Evolutionary conservation across 2,888 invertebrate species (phyloP).

Genomic region (Drosophila mimetica): DNA sequence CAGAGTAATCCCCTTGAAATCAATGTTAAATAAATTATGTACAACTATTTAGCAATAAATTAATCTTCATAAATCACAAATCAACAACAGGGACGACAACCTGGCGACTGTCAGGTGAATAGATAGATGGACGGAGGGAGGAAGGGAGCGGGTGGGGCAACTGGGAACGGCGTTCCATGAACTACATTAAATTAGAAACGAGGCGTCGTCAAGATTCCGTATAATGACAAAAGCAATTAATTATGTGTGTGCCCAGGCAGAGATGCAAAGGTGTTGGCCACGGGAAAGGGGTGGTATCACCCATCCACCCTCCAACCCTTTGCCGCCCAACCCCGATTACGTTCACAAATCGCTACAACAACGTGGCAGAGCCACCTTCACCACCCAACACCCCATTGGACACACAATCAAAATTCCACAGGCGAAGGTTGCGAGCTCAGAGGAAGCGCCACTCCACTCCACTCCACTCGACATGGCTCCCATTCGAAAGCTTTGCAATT

Average conservation of each 20-base stretch:
- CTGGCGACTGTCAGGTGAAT: constrained; percentile 22
- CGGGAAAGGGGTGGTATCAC: constrained; percentile 24
- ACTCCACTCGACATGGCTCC: constrained; percentile 2
- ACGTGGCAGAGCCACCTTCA: constrained; percentile 7
- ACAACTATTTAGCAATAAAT: constrained; percentile 81
- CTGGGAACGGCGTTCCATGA: constrained; percentile 32
- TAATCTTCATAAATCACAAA: constrained; percentile 83
- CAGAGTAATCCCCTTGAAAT: constrained; percentile 71
- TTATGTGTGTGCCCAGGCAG: constrained; percentile 79
- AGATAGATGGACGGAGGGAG: not conserved
- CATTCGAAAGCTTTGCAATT: constrained; percentile 76
- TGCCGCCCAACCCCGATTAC: constrained; percentile 71
- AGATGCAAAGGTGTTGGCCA: constrained; percentile 64
- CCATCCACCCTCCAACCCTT: constrained; percentile 8
- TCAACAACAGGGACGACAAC: constrained; percentile 73
- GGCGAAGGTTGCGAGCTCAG: constrained; percentile 64
- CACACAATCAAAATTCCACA: constrained; percentile 79
- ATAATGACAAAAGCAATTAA: constrained; percentile 84
- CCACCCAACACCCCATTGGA: constrained; percentile 5
- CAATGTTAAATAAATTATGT: constrained; percentile 81
- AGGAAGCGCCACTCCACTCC: constrained; percentile 9
- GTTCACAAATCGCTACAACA: constrained; percentile 78
- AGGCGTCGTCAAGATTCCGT: constrained; percentile 82
- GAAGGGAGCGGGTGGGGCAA: not conserved
- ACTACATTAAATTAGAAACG: constrained; percentile 77